phyloP scores from a whole-genome alignment of 2,797 vertebrate species.

The Eleutherodactylus coqui region DNA sequence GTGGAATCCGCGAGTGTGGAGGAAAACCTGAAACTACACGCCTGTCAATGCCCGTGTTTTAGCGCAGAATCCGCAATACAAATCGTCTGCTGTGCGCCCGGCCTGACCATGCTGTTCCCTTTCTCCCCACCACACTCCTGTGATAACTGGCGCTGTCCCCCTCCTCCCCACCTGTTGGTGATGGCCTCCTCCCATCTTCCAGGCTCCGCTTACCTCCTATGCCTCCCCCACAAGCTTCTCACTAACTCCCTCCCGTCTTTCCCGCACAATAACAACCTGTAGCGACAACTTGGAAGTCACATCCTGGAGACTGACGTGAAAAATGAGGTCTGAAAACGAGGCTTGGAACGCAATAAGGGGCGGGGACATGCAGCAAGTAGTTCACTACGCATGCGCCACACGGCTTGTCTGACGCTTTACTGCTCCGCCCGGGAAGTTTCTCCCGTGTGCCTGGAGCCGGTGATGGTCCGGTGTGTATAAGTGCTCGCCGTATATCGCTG shows the following conservation, averaged over 20 bases:
- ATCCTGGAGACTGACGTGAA: background rate
- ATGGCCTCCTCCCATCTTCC: too few relatives aligned
- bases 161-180: background rate
- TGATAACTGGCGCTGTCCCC: too few relatives aligned
- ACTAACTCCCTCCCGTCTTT: background rate
- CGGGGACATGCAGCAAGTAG: background rate
- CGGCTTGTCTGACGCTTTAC: slow-evolving; percentile 39
- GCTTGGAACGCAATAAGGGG: slow-evolving; percentile 40
- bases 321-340: slow-evolving; percentile 21
- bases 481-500: background rate
- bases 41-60: too few relatives aligned
- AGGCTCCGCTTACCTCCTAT: too few relatives aligned
- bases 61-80: too few relatives aligned
- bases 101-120: too few relatives aligned
- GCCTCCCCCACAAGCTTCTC: background rate
- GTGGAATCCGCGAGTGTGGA: too few relatives aligned
- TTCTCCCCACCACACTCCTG: too few relatives aligned
- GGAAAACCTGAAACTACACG: too few relatives aligned
- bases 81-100: too few relatives aligned
- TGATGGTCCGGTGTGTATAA: slow-evolving; percentile 3
- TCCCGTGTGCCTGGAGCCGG: slow-evolving; percentile 38
- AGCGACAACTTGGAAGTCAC: background rate
- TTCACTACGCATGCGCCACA: slow-evolving; percentile 24
- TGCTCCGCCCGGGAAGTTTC: slow-evolving; percentile 58
- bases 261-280: background rate